Evolutionary conservation across 2,797 vertebrate genomes (phyloP).

Genomic region (Florisuga fusca): DNA sequence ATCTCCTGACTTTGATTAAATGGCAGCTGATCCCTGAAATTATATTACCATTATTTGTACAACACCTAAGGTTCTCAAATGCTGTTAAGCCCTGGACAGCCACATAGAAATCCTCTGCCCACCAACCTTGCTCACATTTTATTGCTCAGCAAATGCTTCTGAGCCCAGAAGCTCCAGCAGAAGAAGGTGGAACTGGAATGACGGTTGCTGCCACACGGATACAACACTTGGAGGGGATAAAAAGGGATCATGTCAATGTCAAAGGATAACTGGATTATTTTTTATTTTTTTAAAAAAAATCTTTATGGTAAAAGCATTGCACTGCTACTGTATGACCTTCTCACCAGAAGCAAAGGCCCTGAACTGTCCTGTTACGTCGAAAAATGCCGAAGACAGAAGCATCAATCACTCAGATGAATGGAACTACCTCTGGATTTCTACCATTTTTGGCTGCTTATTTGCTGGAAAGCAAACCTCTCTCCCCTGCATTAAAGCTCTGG

Average conservation of each 20-base stretch:
- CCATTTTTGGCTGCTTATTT: not conserved
- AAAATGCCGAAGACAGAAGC: conserved; percentile 11
- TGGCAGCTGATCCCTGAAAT: conserved; percentile 36
- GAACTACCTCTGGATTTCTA: not conserved
- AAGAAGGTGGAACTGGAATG: not conserved
- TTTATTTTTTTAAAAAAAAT: not conserved
- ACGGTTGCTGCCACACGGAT: not conserved
- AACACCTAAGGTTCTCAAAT: conserved; percentile 25
- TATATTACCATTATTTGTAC: not conserved
- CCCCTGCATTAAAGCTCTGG: not conserved
- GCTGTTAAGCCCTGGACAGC: not conserved
- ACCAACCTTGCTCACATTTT: not conserved
- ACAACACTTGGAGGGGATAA: rapidly evolving
- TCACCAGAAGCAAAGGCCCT: conserved; percentile 26
- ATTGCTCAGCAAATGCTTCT: not conserved
- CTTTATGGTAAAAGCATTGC: not conserved
- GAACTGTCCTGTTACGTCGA: not conserved
- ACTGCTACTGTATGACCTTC: conserved; percentile 1
- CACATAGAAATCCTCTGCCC: not conserved
- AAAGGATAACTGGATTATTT: not conserved
- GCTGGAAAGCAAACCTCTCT: not conserved
- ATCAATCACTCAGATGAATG: not conserved
- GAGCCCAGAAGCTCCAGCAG: not conserved
- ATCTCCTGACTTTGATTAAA: conserved; percentile 19
- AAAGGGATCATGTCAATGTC: not conserved